Percentiles rank a stretch among this genome's conserved stretches.
These are phyloP conservation scores for Dicyrtoma fusca DNA, from an alignment of 2,888 invertebrate genomes.

Conservation along the genomic window DNA sequence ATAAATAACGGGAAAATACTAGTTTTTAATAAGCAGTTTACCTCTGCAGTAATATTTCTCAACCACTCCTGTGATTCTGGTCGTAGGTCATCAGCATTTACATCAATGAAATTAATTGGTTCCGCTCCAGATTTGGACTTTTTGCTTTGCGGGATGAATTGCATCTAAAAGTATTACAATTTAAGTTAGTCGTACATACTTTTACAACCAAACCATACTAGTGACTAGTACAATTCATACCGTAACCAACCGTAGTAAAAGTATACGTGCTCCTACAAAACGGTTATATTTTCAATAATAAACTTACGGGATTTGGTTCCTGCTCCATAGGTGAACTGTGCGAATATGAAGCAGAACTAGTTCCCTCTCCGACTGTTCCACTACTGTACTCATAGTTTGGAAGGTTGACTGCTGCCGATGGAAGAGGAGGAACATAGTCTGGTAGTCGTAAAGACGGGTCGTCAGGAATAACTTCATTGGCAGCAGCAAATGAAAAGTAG, in stretches of 20 bases:
- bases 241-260: background rate
- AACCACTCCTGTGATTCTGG: constrained; percentile 81
- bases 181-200: background rate
- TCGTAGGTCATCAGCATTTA: constrained; percentile 78
- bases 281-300: no score
- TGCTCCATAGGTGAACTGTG: background rate
- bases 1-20: constrained; percentile 7
- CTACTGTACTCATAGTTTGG: background rate
- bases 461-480: constrained; percentile 21
- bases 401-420: background rate
- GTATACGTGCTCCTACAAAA: no score
- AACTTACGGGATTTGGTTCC: background rate
- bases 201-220: constrained; percentile 3
- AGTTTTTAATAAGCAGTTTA: constrained; percentile 27
- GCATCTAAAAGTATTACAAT: constrained; percentile 62
- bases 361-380: background rate
- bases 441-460: constrained; percentile 31
- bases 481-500: constrained; percentile 52
- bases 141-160: constrained; percentile 71
- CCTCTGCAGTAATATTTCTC: constrained; percentile 64
- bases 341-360: background rate
- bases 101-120: constrained; percentile 73
- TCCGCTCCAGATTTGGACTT: constrained; percentile 68
- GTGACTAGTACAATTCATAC: background rate
- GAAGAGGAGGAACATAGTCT: constrained; percentile 30